Base-by-base conservation (phyloP, 2,113 vertebrate genomes). In the Cervus canadensis region DNA sequence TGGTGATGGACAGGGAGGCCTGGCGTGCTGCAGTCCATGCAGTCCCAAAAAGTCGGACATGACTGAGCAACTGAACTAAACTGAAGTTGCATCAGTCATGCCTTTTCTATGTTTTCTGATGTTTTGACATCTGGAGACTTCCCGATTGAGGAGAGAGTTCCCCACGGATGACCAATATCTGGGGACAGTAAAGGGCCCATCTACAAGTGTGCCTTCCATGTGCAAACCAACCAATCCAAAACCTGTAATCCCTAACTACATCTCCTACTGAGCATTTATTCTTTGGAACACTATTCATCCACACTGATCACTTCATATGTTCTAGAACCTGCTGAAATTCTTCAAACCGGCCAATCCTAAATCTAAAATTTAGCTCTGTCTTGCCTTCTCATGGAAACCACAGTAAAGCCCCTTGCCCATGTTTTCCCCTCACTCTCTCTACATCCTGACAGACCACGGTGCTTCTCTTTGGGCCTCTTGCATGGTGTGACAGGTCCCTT, bases 401-500 rank as follows among this genome's bases (percentile, higher is more conserved):
- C 10, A 67, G 26, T 30, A 21, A 81, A 81, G n/a, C 9, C 30
- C 59, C 45, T 95, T 23, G 12, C 16, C 52, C 23, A 43, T 10
- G 3, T 57, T 26, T 33, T 54, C 14, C 3, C 2, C 13, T 86
- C 16, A 8, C 9, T 40, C 7, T 3, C 50, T 64, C 81, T 59
- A 21, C 10, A 12, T 81, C 3, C 28, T 54, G n/a, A 52, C 1
- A 25, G 13, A 43, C 9, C 4, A 6, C 11, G 0, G 1, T 82
- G 30, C 2, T 76, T 83, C 6, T 43, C 14, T 36, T 71, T 57
- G 16, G 26, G 40, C 5, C 2, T 19, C 23, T 19, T 14, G 0
- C 4, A 4, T 6, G 26, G 2, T 50, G 19, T 8, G 12, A 6
- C 13, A 2, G 48, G n/a, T 21, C 2, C 17, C 8, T 25, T 28